Base-by-base conservation (phyloP, 1,140 invertebrate species). In the Drosophila burlai region DNA sequence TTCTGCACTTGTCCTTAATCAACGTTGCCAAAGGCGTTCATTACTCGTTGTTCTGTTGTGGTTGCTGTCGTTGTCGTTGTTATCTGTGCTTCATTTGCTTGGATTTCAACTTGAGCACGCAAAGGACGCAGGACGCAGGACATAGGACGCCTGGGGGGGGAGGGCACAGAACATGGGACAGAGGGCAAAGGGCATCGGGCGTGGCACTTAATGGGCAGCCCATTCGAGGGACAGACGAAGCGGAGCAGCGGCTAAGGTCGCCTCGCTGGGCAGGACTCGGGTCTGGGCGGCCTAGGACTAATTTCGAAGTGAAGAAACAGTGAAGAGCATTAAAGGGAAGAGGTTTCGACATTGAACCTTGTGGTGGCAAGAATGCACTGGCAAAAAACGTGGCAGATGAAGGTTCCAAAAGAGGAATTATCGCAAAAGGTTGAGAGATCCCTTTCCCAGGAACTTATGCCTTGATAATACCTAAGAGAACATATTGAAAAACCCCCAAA, bases 31-130 rank as follows among this genome's bases (percentile, higher is more conserved):
- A 65, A 76, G 74, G 82, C 78, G 67, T 78, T 85, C 66, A 66
- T 84, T 84, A 79, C 42, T 66, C 54, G 60, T 38, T 66, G 60
- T 55, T 54, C 16, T 52, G 43, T 55, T 52, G 18, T 47, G 43
- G 49, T n/a, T 76, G 47, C 42, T 61, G 47, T 34, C 9, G 34
- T 34, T 47, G 49, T 24, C 50, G 59, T 69, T 69, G 81, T 81
- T 89, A 84, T 87, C 81, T 89, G 71, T 87, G 83, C 72, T 86
- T 86, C 80, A 86, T 87, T 87, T 76, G 83, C 72, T 77, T 43
- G 75, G 83, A 89, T 87, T 89, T 87, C 84, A 84, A 87, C 84
- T 87, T 87, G 77, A 78, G 84, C 84, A 87, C 84, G 84, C 84
- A 89, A 89, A 81, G 68, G 72, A 63, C 81, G 49, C 43, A 69